Evolutionary conservation across 2,888 invertebrate genomes (phyloP), one percentile per base, ranked within the genome.

Genomic region (Mactromeris polynyma): DNA sequence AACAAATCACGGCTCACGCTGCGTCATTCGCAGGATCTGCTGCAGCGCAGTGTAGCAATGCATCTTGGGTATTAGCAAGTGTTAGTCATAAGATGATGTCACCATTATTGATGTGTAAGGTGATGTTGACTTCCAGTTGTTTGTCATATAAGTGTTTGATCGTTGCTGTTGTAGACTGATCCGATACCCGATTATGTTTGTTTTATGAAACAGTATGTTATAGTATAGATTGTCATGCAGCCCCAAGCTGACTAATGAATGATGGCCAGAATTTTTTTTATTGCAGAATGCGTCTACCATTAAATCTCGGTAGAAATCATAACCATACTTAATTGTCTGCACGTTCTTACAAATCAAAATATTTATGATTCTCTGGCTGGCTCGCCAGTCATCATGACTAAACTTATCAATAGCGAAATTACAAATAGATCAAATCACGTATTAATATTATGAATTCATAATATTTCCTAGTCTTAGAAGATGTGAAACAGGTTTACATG

Each of bases 61-160:
- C 26, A 64, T 64, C 9, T 9, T 64, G n/a, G 26, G 58, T 64
- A 64, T 64, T 9, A 26, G 9, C 58, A n/a, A 26, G 26, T n/a
- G 58, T 64, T 64, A 64, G 58, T 64, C 58, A 64, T 64, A 64
- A n/a, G 26, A 64, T 64, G 58, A 64, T 64, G 58, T 64, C 58
- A 64, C 58, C 11, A 6, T 64, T 64, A 64, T 64, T 64, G 58
- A 64, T 64, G 58, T 26, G 58, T 64, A 26, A n/a, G 26, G 26
- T 64, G 58, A 64, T n/a, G 58, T 64, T n/a, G 58, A 26, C 58
- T 64, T 46, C 11, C 46, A 46, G 46, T 17, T 46, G 46, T 46
- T 9, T 64, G 26, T n/a, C 11, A 64, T 64, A 64, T 64, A 64
- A 26, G 58, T 64, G 58, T 64, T 64, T n/a, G 58, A 64, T 64